phyloP scores from a whole-genome alignment of 2,113 vertebrate species.

The Cryptotis parvus region DNA sequence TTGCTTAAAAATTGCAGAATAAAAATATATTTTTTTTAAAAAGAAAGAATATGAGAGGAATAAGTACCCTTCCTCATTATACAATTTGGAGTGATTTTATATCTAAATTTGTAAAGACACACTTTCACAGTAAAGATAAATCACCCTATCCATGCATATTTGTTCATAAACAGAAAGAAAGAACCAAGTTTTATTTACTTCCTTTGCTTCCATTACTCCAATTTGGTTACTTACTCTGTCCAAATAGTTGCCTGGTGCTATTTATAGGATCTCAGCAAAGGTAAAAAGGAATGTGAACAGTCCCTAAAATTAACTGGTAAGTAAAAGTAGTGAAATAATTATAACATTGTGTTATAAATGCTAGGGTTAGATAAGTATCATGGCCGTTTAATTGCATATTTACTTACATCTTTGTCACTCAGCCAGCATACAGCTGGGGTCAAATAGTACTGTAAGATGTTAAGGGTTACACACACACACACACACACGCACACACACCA shows the following conservation, averaged over 20 bases:
- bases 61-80: neutral
- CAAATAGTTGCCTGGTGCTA: neutral
- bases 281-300: neutral
- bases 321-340: neutral
- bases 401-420: neutral
- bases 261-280: constrained; percentile 16
- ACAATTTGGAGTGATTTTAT: neutral
- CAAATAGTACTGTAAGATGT: too few species aligned
- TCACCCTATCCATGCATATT: neutral
- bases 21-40: neutral
- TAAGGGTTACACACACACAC: neutral
- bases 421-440: too few species aligned
- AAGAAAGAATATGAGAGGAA: neutral
- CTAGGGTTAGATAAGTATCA: neutral
- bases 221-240: neutral
- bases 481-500: too few species aligned
- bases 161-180: neutral
- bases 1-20: constrained; percentile 33
- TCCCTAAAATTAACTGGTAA: neutral
- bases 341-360: neutral
- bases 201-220: neutral
- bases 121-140: neutral
- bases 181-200: neutral
- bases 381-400: neutral
- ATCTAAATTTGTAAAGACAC: neutral